Evolutionary conservation across 1,140 invertebrate species (phyloP).

Genomic region (Aphaenogaster ashmeadi): DNA sequence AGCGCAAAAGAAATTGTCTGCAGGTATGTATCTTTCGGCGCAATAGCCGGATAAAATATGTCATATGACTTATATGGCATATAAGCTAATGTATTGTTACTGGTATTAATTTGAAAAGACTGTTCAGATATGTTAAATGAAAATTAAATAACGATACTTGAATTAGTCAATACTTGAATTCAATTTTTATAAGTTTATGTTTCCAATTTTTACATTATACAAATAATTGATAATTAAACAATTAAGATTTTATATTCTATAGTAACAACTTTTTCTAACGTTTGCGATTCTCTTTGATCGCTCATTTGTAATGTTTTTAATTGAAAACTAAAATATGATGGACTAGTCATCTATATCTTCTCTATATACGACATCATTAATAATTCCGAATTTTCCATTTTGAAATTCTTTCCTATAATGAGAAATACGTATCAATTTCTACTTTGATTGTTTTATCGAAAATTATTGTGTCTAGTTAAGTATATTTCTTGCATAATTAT

Average conservation of each 20-base stretch:
- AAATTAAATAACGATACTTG: not conserved
- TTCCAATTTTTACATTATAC: not conserved
- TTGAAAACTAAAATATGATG: not conserved
- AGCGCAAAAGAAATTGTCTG: conserved; percentile 42
- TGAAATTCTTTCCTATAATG: conserved; percentile 21
- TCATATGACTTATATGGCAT: conserved; percentile 14
- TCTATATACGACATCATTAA: not conserved
- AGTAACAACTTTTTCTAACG: not conserved
- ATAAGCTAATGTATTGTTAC: conserved; percentile 1
- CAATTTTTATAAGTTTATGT: not conserved
- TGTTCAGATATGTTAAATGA: not conserved
- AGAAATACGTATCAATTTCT: not conserved
- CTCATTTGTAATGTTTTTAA: not conserved
- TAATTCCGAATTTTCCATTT: not conserved
- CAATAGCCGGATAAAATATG: conserved; percentile 50
- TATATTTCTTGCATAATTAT: not conserved
- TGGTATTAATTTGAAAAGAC: not conserved
- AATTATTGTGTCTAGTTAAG: not conserved
- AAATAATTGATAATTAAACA: not conserved
- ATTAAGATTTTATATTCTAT: not conserved
- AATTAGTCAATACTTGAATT: not conserved
- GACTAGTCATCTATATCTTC: not conserved
- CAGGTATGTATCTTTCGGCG: conserved; percentile 48
- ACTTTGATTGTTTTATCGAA: not conserved
- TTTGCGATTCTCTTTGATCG: not conserved